Conservation (phyloP, 2,888 invertebrate species). For the Herminia tarsipennalis region DNA sequence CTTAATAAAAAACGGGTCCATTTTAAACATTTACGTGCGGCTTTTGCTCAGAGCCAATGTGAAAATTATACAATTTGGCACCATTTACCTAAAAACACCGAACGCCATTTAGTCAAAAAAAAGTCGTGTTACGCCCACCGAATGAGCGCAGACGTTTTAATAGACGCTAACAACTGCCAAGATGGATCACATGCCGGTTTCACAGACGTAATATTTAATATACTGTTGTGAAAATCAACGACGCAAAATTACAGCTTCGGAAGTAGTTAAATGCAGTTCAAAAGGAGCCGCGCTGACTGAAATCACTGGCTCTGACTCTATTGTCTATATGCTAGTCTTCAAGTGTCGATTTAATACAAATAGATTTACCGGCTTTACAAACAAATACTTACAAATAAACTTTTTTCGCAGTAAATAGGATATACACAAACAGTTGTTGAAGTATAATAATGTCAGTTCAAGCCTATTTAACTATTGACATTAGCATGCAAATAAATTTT, state of each 20-base stretch:
- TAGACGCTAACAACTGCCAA: slow-evolving; percentile 65
- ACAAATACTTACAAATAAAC: too few relatives aligned
- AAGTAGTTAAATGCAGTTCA: slow-evolving; percentile 38
- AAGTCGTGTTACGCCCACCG: slow-evolving; percentile 57
- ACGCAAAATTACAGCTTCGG: slow-evolving; percentile 59
- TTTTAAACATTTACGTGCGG: neutral
- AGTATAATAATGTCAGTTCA: too few relatives aligned
- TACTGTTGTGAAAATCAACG: slow-evolving; percentile 64
- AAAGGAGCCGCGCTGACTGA: slow-evolving; percentile 10
- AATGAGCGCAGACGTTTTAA: slow-evolving; percentile 62
- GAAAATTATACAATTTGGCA: slow-evolving; percentile 56
- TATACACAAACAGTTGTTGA: too few relatives aligned
- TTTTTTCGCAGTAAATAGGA: too few relatives aligned
- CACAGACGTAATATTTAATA: slow-evolving; percentile 54
- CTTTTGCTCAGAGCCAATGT: slow-evolving; percentile 26
- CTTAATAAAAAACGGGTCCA: neutral
- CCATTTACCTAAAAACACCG: slow-evolving; percentile 60
- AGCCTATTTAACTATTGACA: too few relatives aligned
- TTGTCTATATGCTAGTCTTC: neutral
- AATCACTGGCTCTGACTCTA: neutral
- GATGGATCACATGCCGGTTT: slow-evolving; percentile 58
- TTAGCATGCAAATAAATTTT: too few relatives aligned
- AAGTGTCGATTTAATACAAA: too few relatives aligned
- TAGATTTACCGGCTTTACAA: too few relatives aligned
- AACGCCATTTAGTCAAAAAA: slow-evolving; percentile 52